Evolutionary conservation across 2,797 vertebrate species (phyloP), one percentile per base, ranked within the genome.

Genomic region (Chelon auratus): DNA sequence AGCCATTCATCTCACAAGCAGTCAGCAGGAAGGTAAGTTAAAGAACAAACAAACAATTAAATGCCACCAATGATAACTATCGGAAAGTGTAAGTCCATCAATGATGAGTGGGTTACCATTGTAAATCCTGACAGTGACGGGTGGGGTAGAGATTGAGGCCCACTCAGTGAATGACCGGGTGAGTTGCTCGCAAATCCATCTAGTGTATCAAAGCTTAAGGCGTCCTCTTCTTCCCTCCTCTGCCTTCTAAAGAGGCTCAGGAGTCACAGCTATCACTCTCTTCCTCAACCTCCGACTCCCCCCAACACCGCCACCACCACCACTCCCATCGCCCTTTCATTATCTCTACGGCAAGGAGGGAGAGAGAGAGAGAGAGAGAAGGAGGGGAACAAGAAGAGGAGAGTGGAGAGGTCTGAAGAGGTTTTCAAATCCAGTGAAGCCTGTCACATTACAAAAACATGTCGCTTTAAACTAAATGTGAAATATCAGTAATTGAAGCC

Each of bases 381-480:
- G 15, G 55, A 14, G 2, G 68, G 73, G 83, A 61, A 73, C 69
- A 82, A 73, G 77, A 78, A 63, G 79, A 87, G 66, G 71, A 77
- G 77, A 88, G 85, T 83, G 87, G 88, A 94, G 94, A 92, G 92
- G 92, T 93, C 94, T 94, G 92, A 96, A 94, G 92, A 95, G 94
- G 89, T 91, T 95, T 92, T 96, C 93, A 93, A 93, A 95, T 93
- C 92, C 94, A 92, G 91, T 92, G 94, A 95, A 95, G 94, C 95
- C 94, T 96, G 96, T 97, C 97, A 96, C 94, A 95, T 95, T 95
- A 95, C 75, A 96, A 95, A 96, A 96, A 96, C 95, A 96, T 94
- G 95, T 96, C 94, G 95, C 95, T 96, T 96, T 95, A 96, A 96
- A 97, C 94, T 94, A 95, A 96, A 97, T 95, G 95, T 97, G 95